Evolutionary conservation across 2,113 vertebrate genomes (phyloP).

Genomic region (Asarcornis scutulata): DNA sequence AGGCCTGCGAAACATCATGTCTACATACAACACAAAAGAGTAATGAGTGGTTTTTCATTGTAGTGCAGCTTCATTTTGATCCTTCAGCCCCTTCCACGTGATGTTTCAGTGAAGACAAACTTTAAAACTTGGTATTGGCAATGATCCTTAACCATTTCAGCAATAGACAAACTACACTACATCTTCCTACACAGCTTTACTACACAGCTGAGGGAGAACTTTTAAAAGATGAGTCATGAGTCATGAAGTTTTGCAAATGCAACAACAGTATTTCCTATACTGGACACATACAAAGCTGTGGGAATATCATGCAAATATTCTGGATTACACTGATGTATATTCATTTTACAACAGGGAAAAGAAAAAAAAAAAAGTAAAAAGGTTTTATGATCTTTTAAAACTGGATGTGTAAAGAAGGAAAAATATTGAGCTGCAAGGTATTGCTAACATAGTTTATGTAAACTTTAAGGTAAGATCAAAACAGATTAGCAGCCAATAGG

Average conservation of each 20-base stretch:
- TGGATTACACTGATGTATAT: neutral
- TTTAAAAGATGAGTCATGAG: neutral
- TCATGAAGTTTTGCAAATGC: neutral
- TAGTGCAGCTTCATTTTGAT: neutral
- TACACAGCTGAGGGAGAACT: neutral
- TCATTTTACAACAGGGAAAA: neutral
- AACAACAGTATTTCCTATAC: neutral
- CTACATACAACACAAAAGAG: neutral
- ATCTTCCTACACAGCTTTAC: neutral
- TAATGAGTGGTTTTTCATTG: neutral
- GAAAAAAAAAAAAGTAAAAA: neutral
- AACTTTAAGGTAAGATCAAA: neutral
- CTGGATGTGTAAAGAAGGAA: neutral
- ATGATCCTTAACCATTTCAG: neutral
- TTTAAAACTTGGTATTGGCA: neutral
- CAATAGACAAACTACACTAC: neutral
- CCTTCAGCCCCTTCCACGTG: neutral
- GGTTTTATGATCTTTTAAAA: neutral
- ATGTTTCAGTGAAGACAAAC: neutral
- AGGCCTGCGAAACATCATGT: neutral
- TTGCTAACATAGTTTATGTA: neutral
- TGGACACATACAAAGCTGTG: neutral
- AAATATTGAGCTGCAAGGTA: neutral
- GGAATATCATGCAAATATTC: neutral
- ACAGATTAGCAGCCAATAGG: neutral